Evolutionary conservation across 1,140 invertebrate species (phyloP), one percentile per base, ranked within the genome.

Genomic region (Melanaphis sacchari): DNA sequence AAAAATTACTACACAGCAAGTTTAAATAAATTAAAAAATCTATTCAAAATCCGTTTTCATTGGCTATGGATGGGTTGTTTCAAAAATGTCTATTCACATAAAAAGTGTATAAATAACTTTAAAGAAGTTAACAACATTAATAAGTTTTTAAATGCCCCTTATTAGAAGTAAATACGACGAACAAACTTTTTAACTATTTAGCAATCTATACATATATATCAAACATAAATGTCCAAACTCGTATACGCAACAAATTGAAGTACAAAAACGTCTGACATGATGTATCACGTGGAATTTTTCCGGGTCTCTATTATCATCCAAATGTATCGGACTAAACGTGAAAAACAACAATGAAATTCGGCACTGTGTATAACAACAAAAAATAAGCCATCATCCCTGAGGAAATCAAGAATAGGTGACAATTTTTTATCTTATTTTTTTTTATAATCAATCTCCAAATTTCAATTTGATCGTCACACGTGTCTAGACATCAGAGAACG

Each of bases 401-500:
- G 84, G 84, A 15, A 85, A 85, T n/a, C 41, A 43, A 43, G 6
- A 31, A 85, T 11, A 3, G 15, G 41, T 4, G 41, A 85, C 24
- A 85, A 85, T 43, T 85, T 84, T 84, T 38, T 76, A 66, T 76
- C 59, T 82, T 40, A 24, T 82, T 41, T 84, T 84, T 84, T 84
- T 82, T 85, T 43, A 8, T n/a, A 21, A 15, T 76, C 59, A n/a
- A 85, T 85, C 84, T 43, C 31, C 38, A 31, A 85, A 85, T 85
- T 43, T 43, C 40, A 85, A 85, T 85, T 85, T 85, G 40, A 85
- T 43, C 38, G 38, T 40, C 9, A 26, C 26, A 2, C 49, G 1
- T 49, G 8, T 38, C 52, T 54, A 22, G 21, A 52, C 54, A 38
- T n/a, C 88, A 54, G 21, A 90, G 31, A 88, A 49, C 7, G n/a